These are phyloP conservation scores for Hesperia comma DNA, from an alignment of 2,888 invertebrate genomes.

Conservation along the genomic window DNA sequence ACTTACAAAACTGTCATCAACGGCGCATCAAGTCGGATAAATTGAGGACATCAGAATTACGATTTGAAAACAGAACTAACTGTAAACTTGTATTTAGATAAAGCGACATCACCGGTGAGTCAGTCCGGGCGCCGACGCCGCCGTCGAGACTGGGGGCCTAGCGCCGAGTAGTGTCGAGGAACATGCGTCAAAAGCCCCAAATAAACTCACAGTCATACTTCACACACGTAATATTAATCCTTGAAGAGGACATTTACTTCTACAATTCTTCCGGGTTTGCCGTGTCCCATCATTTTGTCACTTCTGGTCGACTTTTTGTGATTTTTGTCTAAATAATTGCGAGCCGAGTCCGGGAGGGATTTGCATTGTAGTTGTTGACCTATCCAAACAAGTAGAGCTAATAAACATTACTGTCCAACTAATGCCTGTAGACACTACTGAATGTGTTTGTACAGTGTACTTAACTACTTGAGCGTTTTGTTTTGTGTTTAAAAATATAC, in stretches of 20 bases:
- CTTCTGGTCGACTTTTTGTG: not conserved
- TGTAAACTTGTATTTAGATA: conserved; percentile 35
- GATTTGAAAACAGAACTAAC: conserved; percentile 35
- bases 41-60: not conserved
- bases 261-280: conserved; percentile 29
- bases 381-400: too few species aligned
- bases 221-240: conserved; percentile 21
- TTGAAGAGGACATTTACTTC: conserved; percentile 24
- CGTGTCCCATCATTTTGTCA: conserved; percentile 4
- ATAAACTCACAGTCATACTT: conserved; percentile 44
- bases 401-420: too few species aligned
- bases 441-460: too few species aligned
- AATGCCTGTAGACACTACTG: too few species aligned
- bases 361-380: too few species aligned
- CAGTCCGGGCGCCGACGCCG: not conserved
- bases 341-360: too few species aligned
- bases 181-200: conserved; percentile 63
- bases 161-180: conserved; percentile 8
- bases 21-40: conserved; percentile 13
- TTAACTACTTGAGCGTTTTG: too few species aligned
- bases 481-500: too few species aligned
- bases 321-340: too few species aligned
- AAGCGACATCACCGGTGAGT: conserved; percentile 41
- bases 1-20: conserved; percentile 21
- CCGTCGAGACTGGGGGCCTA: not conserved